Evolutionary conservation across 2,888 invertebrate species (phyloP), one percentile per base, ranked within the genome.

Genomic region (Stomorhina lunata): DNA sequence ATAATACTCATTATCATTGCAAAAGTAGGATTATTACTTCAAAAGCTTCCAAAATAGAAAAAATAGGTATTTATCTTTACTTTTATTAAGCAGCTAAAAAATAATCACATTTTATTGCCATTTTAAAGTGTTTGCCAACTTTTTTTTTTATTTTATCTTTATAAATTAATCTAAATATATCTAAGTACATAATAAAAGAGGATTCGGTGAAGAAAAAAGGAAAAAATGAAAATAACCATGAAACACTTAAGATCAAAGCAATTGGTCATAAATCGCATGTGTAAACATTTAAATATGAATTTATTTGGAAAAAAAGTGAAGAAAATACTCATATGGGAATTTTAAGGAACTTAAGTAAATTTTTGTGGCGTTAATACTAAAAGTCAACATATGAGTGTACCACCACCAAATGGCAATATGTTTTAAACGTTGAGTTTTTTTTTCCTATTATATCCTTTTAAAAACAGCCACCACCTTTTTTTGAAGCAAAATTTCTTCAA

Each of bases 211-310:
- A 37, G n/a, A 37, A 37, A 37, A 48, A 34, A 59, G 40, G 15
- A n/a, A 59, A 5, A 66, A 59, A 57, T 43, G 10, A 43, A n/a
- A 63, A 63, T 22, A 73, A 43, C 53, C 43, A 37, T 65, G 22
- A 71, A 76, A 45, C 69, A 57, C 71, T 82, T 75, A 22, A 66
- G 79, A 76, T 85, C 84, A 85, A 85, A 85, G 84, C 83, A 79
- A 84, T 83, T 83, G 81, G 65, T 53, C 69, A 78, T 75, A 83
- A 84, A 81, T 81, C 81, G 69, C 76, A 69, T 78, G 37, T 71
- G 81, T 76, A 81, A 83, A 84, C 80, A 83, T 81, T 82, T 83
- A 63, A 76, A 73, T 63, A 48, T 43, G 50, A 59, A 29, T 37
- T 48, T 68, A 50, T 68, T 50, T 50, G 1, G 57, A 66, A 57